Base-by-base conservation (phyloP, 2,797 vertebrate species). In the Notolabrus celidotus region DNA sequence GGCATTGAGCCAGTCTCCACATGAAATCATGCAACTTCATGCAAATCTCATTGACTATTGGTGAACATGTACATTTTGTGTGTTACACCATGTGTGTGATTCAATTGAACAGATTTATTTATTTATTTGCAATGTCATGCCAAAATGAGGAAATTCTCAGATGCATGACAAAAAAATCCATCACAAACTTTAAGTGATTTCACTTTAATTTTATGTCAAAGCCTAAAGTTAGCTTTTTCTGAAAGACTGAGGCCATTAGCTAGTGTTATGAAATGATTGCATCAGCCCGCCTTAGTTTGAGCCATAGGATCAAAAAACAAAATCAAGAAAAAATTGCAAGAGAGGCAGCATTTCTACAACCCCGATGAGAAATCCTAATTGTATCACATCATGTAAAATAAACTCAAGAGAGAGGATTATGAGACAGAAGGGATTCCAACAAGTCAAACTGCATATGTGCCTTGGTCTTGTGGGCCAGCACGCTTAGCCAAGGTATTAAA, bases 231-330 rank as follows among this genome's bases (percentile, higher is more conserved):
- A 22, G 36, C n/a, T n/a, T n/a, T n/a, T 47, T 70, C 73, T 78
- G 36, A 70, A 64, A 73, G 54, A 29, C n/a, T 46, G 60, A 55
- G n/a, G 47, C 41, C 12, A 41, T 74, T 66, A 69, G 50, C 49
- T 52, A 54, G 68, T 46, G 3, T 68, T 46, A 4, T 72, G 61
- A 70, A 83, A 77, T 51, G 0, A 52, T 81, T 83, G 45, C 80
- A 76, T 67, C 58, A 79, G 47, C 36, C 25, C 19, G 9, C 56
- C 31, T 60, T 38, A 41, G 4, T 45, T 53, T 36, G 23, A 64
- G 25, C 46, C 19, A 47, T 7, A n/a, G 16, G 4, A 59, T 19
- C 15, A 33, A 70, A n/a, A 64, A 71, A 77, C 53, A 22, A 51
- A 60, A 54, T 51, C 10, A 46, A n/a, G 8, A 68, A 33, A 8